phyloP scores from a whole-genome alignment of 2,888 invertebrate species.

The Nowickia ferox region DNA sequence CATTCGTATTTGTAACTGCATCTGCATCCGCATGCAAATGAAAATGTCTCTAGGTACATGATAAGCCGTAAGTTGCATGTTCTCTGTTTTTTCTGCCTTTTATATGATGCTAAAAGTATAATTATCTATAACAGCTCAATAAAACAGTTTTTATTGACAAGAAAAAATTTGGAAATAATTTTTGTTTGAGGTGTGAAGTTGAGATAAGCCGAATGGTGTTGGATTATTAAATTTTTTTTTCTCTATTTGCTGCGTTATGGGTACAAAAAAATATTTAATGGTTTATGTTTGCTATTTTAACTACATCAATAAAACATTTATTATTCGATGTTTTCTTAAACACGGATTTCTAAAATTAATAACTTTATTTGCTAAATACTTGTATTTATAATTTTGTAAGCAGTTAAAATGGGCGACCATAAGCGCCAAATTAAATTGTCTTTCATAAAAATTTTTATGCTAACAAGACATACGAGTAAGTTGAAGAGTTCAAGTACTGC shows the following conservation, averaged over 20 bases:
- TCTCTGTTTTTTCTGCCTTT: neutral
- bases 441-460: neutral
- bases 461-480: neutral
- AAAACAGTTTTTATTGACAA: slow-evolving; percentile 26
- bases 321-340: neutral
- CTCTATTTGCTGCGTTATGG: neutral
- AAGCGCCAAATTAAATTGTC: neutral
- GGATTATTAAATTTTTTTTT: neutral
- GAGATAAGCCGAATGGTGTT: slow-evolving; percentile 24
- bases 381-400: neutral
- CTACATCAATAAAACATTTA: slow-evolving; percentile 10
- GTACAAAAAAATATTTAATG: neutral
- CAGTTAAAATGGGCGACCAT: neutral
- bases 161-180: slow-evolving; percentile 3
- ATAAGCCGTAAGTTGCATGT: slow-evolving; percentile 42
- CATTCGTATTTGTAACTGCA: neutral
- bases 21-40: slow-evolving; percentile 24
- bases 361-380: neutral
- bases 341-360: neutral
- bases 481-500: neutral
- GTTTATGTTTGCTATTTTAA: slow-evolving; percentile 4
- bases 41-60: slow-evolving; percentile 44
- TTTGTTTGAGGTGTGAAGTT: slow-evolving; percentile 34
- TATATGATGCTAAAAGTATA: neutral
- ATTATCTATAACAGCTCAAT: slow-evolving; percentile 41